Conservation (phyloP, 2,888 invertebrate genomes). For the Amphipoea oculea region DNA sequence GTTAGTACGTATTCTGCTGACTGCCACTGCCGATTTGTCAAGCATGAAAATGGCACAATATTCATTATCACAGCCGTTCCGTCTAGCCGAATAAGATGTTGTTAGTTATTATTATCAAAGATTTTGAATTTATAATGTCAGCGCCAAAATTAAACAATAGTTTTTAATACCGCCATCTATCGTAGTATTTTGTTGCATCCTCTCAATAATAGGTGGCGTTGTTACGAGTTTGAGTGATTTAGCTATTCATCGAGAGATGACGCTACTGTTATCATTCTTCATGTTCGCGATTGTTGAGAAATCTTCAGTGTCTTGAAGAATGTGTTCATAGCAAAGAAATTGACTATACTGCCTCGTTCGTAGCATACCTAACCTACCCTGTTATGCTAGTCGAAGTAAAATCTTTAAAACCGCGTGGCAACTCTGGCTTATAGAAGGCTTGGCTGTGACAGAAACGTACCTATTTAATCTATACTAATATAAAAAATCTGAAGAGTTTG, state of each 20-base stretch:
- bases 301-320: too few relatives aligned
- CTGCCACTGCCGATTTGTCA: neutral
- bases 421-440: neutral
- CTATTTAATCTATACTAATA: too few relatives aligned
- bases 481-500: too few relatives aligned
- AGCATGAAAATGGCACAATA: neutral
- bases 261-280: slow-evolving; percentile 2
- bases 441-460: neutral
- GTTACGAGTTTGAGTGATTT: accelerated
- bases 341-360: neutral
- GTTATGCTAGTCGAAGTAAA: neutral
- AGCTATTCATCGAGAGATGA: slow-evolving; percentile 48
- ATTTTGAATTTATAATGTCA: neutral
- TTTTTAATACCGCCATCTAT: slow-evolving; percentile 52
- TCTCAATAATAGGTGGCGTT: slow-evolving; percentile 46
- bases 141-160: neutral
- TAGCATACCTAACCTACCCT: neutral
- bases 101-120: neutral
- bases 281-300: neutral
- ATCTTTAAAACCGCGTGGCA: neutral
- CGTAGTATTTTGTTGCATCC: neutral
- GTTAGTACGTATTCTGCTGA: neutral
- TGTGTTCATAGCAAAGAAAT: neutral
- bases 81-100: neutral
- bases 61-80: neutral